phyloP scores from a whole-genome alignment of 2,888 invertebrate species.

The Oligia strigilis region DNA sequence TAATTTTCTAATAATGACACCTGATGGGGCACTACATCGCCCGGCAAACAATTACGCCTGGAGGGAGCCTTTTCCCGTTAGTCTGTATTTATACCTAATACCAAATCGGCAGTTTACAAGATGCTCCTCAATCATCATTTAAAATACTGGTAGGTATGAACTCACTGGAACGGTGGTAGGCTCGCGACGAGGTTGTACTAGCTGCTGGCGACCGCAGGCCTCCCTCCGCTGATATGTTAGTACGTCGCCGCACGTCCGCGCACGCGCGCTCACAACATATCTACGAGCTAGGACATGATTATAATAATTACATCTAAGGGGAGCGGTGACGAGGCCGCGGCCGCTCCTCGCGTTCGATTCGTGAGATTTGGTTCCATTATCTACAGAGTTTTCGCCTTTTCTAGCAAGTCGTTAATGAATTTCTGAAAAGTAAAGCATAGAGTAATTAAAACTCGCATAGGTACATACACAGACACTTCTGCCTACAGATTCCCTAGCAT shows the following conservation, averaged over 20 bases:
- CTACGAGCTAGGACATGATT: conserved; percentile 62
- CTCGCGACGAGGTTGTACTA: not conserved
- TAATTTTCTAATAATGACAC: conserved; percentile 19
- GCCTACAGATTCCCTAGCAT: not conserved
- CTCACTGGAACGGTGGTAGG: not conserved
- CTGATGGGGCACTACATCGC: conserved; percentile 15
- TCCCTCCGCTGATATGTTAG: conserved; percentile 18
- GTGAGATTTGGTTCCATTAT: conserved; percentile 74
- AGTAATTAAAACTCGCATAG: conserved; percentile 1
- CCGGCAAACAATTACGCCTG: conserved; percentile 8
- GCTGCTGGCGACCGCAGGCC: not conserved
- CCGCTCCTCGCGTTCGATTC: conserved; percentile 49
- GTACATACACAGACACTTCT: not conserved
- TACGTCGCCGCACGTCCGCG: not conserved
- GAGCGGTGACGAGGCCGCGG: conserved; percentile 34
- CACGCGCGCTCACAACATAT: conserved; percentile 35
- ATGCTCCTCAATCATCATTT: conserved; percentile 2
- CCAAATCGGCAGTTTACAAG: not conserved
- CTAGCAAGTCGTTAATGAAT: conserved; percentile 97
- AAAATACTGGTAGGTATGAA: conserved; percentile 12
- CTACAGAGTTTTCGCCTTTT: conserved; percentile 96
- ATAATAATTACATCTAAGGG: conserved; percentile 49
- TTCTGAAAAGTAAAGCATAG: conserved; percentile 92
- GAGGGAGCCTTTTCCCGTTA: conserved; percentile 8
- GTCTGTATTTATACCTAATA: not conserved